Conservation (phyloP, 2,113 vertebrate species). For the Crotalus viridis region DNA sequence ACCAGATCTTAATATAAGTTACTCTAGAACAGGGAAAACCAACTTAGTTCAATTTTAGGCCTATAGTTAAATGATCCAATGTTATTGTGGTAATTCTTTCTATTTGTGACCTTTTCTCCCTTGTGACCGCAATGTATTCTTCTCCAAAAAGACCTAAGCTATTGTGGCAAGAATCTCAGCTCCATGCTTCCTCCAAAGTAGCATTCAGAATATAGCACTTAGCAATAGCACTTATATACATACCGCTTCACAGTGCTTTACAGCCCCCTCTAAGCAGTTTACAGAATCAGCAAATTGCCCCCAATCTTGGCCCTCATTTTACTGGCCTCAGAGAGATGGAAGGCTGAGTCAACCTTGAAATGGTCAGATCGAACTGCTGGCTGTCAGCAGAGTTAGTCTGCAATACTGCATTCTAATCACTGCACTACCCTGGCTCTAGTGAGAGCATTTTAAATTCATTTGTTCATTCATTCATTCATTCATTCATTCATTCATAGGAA, state of each 20-base stretch:
- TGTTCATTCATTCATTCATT: background rate
- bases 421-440: background rate
- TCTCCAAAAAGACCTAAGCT: background rate
- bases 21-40: background rate
- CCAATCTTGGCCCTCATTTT: too few relatives aligned
- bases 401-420: too few relatives aligned
- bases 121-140: background rate
- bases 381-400: too few relatives aligned
- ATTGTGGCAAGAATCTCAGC: background rate
- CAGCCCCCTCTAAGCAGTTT: too few relatives aligned
- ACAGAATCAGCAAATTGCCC: too few relatives aligned
- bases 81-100: background rate
- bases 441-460: background rate
- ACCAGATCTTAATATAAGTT: background rate
- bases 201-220: background rate
- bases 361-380: too few relatives aligned
- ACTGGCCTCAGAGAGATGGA: too few relatives aligned
- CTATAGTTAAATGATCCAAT: background rate
- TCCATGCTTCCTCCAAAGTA: background rate
- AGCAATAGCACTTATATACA: too few relatives aligned
- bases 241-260: too few relatives aligned
- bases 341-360: too few relatives aligned
- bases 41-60: background rate
- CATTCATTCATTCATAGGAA: background rate
- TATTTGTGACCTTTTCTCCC: background rate